Evolutionary conservation across 1,140 invertebrate genomes (phyloP).

Genomic region (Conus betulinus): DNA sequence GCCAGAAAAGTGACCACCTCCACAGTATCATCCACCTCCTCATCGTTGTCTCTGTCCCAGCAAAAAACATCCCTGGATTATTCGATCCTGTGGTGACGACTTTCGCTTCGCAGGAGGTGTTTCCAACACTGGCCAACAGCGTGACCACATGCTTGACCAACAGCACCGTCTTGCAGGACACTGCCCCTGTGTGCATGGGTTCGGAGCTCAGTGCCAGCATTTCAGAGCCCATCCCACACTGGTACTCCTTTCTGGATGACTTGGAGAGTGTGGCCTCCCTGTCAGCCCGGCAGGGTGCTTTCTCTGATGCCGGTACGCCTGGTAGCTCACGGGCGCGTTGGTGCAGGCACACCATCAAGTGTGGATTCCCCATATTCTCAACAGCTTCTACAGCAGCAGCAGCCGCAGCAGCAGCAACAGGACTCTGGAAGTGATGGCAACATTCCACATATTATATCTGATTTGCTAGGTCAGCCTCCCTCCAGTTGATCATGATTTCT

Average conservation of each 20-base stretch:
- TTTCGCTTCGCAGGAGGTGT: neutral
- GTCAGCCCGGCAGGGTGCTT: slow-evolving; percentile 24
- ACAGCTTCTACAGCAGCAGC: neutral
- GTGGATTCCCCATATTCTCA: slow-evolving; percentile 12
- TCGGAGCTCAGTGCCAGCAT: slow-evolving; percentile 35
- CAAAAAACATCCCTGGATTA: neutral
- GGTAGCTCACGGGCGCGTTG: neutral
- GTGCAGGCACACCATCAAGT: slow-evolving; percentile 8
- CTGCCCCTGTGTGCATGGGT: slow-evolving; percentile 8
- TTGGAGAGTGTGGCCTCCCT: slow-evolving; percentile 16
- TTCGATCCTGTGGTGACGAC: neutral
- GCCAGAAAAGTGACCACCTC: neutral
- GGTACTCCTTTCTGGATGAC: slow-evolving; percentile 43
- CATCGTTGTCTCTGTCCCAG: slow-evolving; percentile 4
- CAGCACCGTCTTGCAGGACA: neutral
- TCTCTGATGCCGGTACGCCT: slow-evolving; percentile 24
- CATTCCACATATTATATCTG: slow-evolving; percentile 22
- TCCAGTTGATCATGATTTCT: neutral
- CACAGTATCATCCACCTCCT: neutral
- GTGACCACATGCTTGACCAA: neutral
- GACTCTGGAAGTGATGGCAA: neutral
- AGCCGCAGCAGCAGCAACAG: slow-evolving; percentile 4
- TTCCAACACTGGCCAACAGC: neutral
- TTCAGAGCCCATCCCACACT: slow-evolving; percentile 39
- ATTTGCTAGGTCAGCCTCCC: neutral